phyloP scores from a whole-genome alignment of 2,797 vertebrate genomes.

The Sebastes iracundus region DNA sequence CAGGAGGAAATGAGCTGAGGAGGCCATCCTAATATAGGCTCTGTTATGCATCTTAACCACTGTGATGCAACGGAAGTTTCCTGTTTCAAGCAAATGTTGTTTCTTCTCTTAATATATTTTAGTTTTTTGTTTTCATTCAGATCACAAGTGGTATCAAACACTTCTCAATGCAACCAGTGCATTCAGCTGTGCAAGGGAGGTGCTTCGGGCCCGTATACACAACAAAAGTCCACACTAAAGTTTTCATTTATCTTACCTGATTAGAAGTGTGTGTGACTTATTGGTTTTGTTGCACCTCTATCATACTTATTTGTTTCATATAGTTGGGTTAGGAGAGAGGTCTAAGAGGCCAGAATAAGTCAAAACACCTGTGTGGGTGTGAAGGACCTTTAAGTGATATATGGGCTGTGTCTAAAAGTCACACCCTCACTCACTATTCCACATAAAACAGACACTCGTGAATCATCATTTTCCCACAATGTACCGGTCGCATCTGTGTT shows the following conservation, averaged over 20 bases:
- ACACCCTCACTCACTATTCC: not conserved
- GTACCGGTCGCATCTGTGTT: not conserved
- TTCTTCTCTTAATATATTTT: too few relatives aligned
- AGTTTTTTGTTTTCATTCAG: too few relatives aligned
- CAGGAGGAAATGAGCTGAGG: too few relatives aligned
- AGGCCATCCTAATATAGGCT: too few relatives aligned
- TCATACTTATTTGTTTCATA: not conserved
- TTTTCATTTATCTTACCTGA: not conserved
- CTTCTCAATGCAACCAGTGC: not conserved
- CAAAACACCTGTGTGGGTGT: not conserved
- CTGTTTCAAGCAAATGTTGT: too few relatives aligned
- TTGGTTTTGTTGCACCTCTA: not conserved
- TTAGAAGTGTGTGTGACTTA: not conserved
- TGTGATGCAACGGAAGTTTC: too few relatives aligned
- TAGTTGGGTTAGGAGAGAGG: too few relatives aligned
- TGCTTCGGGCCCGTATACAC: not conserved
- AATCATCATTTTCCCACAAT: not conserved
- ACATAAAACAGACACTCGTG: not conserved
- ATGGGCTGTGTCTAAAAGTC: not conserved
- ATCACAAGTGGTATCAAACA: too few relatives aligned
- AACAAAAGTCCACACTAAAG: not conserved
- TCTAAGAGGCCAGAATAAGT: not conserved
- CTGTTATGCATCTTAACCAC: too few relatives aligned
- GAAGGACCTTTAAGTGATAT: not conserved
- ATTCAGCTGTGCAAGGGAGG: not conserved